Conservation (phyloP, 2,888 invertebrate genomes). For the Agrochola litura region DNA sequence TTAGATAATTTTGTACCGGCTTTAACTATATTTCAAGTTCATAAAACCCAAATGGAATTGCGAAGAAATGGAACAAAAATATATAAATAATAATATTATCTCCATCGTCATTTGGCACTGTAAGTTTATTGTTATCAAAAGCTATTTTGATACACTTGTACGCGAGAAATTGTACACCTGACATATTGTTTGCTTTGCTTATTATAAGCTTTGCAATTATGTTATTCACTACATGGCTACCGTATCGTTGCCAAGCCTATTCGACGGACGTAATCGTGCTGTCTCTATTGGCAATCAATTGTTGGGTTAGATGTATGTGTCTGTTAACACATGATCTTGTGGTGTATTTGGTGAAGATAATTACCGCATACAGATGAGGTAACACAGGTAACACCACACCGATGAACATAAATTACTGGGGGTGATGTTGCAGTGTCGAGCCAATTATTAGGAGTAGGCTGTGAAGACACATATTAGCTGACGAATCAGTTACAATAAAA, state of each 20-base stretch:
- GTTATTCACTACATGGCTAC: conserved; percentile 29
- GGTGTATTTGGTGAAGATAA: conserved; percentile 43
- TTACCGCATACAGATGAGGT: conserved; percentile 54
- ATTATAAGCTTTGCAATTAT: conserved; percentile 34
- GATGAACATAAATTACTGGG: conserved; percentile 28
- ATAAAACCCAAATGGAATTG: not conserved
- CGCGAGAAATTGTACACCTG: not conserved
- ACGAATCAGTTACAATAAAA: not conserved
- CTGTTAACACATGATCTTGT: conserved; percentile 42
- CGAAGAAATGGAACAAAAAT: not conserved
- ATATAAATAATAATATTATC: not conserved
- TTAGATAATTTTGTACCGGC: conserved; percentile 50
- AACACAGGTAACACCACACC: conserved; percentile 38
- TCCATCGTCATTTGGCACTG: not conserved
- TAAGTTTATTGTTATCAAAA: not conserved
- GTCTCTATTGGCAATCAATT: conserved; percentile 50
- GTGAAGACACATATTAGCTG: conserved; percentile 3
- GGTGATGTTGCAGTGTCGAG: conserved; percentile 14
- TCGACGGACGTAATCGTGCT: conserved; percentile 34
- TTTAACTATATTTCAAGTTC: conserved; percentile 20
- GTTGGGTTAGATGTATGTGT: conserved; percentile 40
- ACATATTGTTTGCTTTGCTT: conserved; percentile 16
- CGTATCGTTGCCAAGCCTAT: conserved; percentile 18
- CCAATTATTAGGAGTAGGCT: conserved; percentile 13
- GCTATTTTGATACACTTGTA: not conserved